Conservation (phyloP, 2,797 vertebrate genomes). For the Heterohyrax brucei region DNA sequence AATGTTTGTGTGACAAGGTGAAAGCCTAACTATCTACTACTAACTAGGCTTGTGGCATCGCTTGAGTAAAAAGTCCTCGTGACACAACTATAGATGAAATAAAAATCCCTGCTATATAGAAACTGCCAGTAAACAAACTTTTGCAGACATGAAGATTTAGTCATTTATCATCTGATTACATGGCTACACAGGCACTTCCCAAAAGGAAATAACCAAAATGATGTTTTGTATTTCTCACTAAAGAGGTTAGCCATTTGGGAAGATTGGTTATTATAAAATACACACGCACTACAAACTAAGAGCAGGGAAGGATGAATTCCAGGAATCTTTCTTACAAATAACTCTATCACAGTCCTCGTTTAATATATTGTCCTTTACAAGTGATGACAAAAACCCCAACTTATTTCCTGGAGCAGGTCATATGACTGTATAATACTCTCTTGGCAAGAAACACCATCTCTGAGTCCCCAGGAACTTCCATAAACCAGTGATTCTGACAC, state of each 20-base stretch:
- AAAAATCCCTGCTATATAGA: slow-evolving; percentile 17
- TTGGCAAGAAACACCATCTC: background rate
- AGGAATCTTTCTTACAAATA: slow-evolving; percentile 39
- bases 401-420: slow-evolving; percentile 63
- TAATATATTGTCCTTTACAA: slow-evolving; percentile 41
- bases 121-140: slow-evolving; percentile 33
- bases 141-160: slow-evolving; percentile 52
- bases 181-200: background rate
- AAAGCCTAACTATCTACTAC: slow-evolving; percentile 37
- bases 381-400: slow-evolving; percentile 4
- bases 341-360: slow-evolving; percentile 31
- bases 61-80: slow-evolving; percentile 10
- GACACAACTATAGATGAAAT: slow-evolving; percentile 18
- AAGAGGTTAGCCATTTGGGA: background rate
- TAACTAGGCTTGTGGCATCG: background rate
- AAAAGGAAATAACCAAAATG: slow-evolving; percentile 64
- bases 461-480: background rate
- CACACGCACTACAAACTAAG: background rate
- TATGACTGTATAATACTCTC: background rate
- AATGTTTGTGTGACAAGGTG: slow-evolving; percentile 35
- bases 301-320: slow-evolving; percentile 23
- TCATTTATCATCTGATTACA: slow-evolving; percentile 38
- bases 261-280: slow-evolving; percentile 55
- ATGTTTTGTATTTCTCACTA: background rate
- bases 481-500: slow-evolving; percentile 6